These are phyloP conservation scores for Rhinoptilus africanus DNA, from an alignment of 2,113 vertebrate genomes.

Conservation along the genomic window DNA sequence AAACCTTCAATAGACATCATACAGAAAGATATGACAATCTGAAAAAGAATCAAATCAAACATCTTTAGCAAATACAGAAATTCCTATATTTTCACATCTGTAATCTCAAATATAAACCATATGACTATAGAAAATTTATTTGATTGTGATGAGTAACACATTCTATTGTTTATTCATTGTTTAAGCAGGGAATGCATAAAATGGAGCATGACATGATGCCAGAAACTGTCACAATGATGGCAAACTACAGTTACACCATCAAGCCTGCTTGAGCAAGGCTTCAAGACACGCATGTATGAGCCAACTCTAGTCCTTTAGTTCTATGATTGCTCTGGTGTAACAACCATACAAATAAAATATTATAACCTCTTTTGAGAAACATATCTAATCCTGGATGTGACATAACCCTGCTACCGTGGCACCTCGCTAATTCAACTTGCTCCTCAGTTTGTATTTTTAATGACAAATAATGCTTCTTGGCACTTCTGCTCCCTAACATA, in stretches of 20 bases:
- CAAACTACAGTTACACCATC: not conserved
- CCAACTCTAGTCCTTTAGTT: fast-evolving
- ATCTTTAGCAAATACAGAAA: not conserved
- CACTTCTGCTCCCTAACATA: not conserved
- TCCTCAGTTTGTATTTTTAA: not conserved
- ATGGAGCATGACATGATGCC: not conserved
- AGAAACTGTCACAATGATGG: not conserved
- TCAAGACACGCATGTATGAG: fast-evolving
- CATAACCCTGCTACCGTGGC: not conserved
- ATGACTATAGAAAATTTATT: not conserved
- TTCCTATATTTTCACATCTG: not conserved
- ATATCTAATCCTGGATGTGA: not conserved
- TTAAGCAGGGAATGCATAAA: not conserved
- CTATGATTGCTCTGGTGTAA: not conserved
- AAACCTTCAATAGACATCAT: not conserved
- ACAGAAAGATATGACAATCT: not conserved
- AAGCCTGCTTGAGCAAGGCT: not conserved
- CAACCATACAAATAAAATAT: not conserved
- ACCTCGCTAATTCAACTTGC: not conserved
- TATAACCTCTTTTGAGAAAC: not conserved
- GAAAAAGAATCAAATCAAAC: not conserved
- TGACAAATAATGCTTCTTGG: not conserved
- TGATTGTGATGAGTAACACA: not conserved
- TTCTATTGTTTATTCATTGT: not conserved
- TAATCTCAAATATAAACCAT: not conserved